phyloP scores from a whole-genome alignment of 2,113 vertebrate genomes.

The Ranitomeya imitator region DNA sequence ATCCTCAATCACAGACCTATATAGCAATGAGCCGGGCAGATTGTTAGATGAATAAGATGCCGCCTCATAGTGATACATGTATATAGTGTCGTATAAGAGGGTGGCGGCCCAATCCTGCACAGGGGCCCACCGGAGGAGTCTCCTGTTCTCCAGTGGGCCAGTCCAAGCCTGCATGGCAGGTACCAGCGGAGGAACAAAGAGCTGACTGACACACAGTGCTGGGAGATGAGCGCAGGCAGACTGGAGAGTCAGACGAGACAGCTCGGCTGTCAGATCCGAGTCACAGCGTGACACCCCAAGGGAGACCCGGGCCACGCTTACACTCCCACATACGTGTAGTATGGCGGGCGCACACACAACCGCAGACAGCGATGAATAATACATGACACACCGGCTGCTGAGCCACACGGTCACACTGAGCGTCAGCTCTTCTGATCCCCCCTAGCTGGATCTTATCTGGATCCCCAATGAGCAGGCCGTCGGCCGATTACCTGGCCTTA shows the following conservation, averaged over 20 bases:
- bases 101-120: no score
- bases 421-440: not conserved
- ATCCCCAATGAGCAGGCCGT: no score
- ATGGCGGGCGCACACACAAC: not conserved
- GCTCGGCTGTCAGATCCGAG: conserved; percentile 39
- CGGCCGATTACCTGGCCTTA: not conserved
- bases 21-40: no score
- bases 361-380: conserved; percentile 21
- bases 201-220: not conserved
- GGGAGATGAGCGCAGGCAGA: conserved; percentile 13
- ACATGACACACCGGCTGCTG: not conserved
- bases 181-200: not conserved
- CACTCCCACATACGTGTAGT: conserved; percentile 9
- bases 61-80: no score
- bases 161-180: not conserved
- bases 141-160: no score
- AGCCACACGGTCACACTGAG: not conserved
- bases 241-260: conserved; percentile 11
- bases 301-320: not conserved
- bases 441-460: no score
- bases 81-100: no score
- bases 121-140: no score
- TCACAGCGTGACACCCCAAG: not conserved
- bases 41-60: no score
- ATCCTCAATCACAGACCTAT: no score